Percentiles rank a stretch among this genome's conserved stretches.
These are phyloP conservation scores for Trissolcus brochymenae DNA, from an alignment of 2,888 invertebrate genomes.

Conservation along the genomic window DNA sequence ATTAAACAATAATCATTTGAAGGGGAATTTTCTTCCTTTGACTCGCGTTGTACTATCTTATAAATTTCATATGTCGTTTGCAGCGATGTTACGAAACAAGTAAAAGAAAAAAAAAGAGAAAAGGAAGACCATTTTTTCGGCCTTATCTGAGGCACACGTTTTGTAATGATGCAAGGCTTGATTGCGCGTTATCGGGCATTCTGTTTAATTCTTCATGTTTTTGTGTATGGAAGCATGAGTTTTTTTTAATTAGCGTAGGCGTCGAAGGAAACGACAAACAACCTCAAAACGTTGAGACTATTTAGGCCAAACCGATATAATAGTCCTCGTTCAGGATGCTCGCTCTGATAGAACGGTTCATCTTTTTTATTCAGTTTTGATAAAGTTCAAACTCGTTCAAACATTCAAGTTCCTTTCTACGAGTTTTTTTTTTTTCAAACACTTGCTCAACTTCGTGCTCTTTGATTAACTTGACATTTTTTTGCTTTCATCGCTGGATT, in stretches of 20 bases:
- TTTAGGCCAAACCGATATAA: conserved; percentile 52
- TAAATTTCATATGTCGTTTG: conserved; percentile 27
- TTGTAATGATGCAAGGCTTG: conserved; percentile 38
- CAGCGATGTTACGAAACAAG: conserved; percentile 34
- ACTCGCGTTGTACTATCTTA: conserved; percentile 8
- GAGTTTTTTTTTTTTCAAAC: neutral
- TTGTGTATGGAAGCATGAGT: conserved; percentile 38
- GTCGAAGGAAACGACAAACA: conserved; percentile 56
- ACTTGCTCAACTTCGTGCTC: too few relatives aligned
- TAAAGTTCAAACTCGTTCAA: conserved; percentile 6
- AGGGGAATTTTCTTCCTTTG: conserved; percentile 25
- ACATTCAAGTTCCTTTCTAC: neutral
- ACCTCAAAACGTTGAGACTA: conserved; percentile 50
- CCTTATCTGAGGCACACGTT: conserved; percentile 26
- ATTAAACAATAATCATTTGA: conserved; percentile 25
- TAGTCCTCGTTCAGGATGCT: conserved; percentile 54
- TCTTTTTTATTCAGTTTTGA: conserved; percentile 23
- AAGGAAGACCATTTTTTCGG: conserved; percentile 36
- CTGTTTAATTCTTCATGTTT: conserved; percentile 42
- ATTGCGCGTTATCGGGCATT: conserved; percentile 36
- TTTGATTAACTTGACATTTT: too few relatives aligned
- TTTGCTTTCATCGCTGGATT: neutral
- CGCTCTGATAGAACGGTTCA: conserved; percentile 32
- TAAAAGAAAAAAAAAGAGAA: neutral
- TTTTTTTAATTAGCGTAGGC: conserved; percentile 54